A percentile compares a stretch with the other conserved stretches of the same genome.
phyloP scores from a whole-genome alignment of 1,140 invertebrate species.

The Telenomus remus region DNA sequence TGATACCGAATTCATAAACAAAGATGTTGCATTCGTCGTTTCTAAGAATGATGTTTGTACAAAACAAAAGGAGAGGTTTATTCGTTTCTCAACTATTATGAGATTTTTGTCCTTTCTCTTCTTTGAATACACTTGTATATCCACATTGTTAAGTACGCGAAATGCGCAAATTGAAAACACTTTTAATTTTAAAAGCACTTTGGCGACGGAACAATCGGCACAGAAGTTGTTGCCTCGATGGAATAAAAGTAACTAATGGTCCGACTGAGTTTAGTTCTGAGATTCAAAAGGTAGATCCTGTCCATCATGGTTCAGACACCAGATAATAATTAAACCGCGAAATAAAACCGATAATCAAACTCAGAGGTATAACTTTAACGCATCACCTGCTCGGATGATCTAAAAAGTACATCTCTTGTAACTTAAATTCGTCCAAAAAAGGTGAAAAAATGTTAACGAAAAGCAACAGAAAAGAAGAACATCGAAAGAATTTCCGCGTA shows the following conservation, averaged over 20 bases:
- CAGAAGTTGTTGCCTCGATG: conserved; percentile 39
- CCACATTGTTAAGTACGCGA: background rate
- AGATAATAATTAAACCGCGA: conserved; percentile 62
- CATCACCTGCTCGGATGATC: conserved; percentile 55
- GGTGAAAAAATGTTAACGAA: conserved; percentile 15
- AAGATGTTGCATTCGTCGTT: too few species aligned
- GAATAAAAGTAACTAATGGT: conserved; percentile 53
- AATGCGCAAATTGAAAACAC: conserved; percentile 1
- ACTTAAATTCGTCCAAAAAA: conserved; percentile 15
- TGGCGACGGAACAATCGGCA: conserved; percentile 16
- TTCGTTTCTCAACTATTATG: too few species aligned
- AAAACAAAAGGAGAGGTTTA: too few species aligned
- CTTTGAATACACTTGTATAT: too few species aligned
- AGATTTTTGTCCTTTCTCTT: too few species aligned
- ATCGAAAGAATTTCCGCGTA: conserved; percentile 30
- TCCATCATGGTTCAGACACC: conserved; percentile 46
- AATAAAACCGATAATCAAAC: conserved; percentile 61
- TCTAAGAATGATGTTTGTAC: too few species aligned
- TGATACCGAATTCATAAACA: too few species aligned
- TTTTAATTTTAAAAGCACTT: background rate
- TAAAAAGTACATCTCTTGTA: conserved; percentile 20
- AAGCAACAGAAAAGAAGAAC: conserved; percentile 11
- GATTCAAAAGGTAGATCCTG: conserved; percentile 42
- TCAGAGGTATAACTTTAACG: conserved; percentile 48
- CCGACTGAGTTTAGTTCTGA: conserved; percentile 16